Evolutionary conservation across 1,140 invertebrate genomes (phyloP).

Genomic region (Palaemon carinicauda): DNA sequence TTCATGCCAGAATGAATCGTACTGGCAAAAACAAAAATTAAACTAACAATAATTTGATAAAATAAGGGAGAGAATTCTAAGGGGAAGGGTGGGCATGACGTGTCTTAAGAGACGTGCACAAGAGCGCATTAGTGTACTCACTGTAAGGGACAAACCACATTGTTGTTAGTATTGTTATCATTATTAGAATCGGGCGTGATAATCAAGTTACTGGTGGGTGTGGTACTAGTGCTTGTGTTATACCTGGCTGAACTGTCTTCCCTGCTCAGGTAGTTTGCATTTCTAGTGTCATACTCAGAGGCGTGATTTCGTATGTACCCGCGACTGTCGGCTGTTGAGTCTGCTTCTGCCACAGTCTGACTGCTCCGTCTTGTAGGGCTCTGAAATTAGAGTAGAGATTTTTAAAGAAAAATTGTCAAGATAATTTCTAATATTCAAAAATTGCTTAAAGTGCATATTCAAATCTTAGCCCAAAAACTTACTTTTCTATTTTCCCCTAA

Average conservation of each 20-base stretch:
- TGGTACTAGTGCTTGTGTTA: constrained; percentile 41
- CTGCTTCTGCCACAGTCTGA: constrained; percentile 6
- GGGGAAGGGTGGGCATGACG: background rate
- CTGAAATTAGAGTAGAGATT: background rate
- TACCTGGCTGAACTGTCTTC: constrained; percentile 47
- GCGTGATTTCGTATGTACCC: constrained; percentile 47
- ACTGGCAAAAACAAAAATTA: too few species aligned
- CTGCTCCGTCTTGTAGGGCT: constrained; percentile 40
- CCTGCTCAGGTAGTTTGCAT: constrained; percentile 55
- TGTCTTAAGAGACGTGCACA: background rate
- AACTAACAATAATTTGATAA: too few species aligned
- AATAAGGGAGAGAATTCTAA: background rate
- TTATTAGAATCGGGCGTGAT: constrained; percentile 20
- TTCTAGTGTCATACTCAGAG: constrained; percentile 48
- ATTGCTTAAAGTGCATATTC: too few species aligned
- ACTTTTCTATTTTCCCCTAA: too few species aligned
- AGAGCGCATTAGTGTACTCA: constrained; percentile 36
- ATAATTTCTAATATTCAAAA: background rate
- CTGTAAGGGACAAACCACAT: constrained; percentile 31
- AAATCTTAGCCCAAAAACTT: too few species aligned
- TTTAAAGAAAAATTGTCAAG: background rate
- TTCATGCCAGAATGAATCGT: too few species aligned
- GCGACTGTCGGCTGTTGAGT: constrained; percentile 18
- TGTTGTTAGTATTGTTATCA: constrained; percentile 16
- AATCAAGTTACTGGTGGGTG: constrained; percentile 1